phyloP scores from a whole-genome alignment of 1,140 invertebrate species.

The Sitobion miscanthi region DNA sequence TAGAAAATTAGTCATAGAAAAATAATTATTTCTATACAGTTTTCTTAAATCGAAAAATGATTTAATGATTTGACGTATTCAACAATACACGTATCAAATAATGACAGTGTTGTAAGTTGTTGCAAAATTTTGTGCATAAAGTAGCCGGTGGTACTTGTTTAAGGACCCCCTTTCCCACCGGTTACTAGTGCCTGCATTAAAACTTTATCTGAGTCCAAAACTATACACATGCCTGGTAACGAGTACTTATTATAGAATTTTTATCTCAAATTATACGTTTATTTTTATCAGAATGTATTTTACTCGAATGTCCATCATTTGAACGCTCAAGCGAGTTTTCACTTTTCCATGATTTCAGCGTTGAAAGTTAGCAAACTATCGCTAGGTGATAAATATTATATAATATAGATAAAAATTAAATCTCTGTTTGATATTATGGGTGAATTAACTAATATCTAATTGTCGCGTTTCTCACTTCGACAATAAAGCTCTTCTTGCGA shows the following conservation, averaged over 20 bases:
- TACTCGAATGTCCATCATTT: background rate
- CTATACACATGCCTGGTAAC: no score
- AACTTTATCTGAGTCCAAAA: no score
- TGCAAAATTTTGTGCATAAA: background rate
- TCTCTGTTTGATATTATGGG: background rate
- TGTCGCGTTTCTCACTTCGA: background rate
- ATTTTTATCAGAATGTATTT: background rate
- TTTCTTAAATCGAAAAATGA: no score
- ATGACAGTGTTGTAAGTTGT: background rate
- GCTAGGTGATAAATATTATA: background rate
- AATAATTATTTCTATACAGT: no score
- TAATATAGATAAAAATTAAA: background rate
- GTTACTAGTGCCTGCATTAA: no score
- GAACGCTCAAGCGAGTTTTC: background rate
- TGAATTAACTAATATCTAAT: background rate
- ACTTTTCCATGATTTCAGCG: background rate
- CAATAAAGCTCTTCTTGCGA: no score
- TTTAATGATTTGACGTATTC: background rate
- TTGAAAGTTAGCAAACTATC: background rate
- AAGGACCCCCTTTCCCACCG: no score
- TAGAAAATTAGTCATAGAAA: no score
- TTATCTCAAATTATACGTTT: background rate
- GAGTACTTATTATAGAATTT: no score
- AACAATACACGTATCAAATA: background rate
- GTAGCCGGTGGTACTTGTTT: background rate